Percentiles rank a stretch among this genome's conserved stretches.
phyloP scores from a whole-genome alignment of 2,888 invertebrate genomes.

The Allophyes oxyacanthae region DNA sequence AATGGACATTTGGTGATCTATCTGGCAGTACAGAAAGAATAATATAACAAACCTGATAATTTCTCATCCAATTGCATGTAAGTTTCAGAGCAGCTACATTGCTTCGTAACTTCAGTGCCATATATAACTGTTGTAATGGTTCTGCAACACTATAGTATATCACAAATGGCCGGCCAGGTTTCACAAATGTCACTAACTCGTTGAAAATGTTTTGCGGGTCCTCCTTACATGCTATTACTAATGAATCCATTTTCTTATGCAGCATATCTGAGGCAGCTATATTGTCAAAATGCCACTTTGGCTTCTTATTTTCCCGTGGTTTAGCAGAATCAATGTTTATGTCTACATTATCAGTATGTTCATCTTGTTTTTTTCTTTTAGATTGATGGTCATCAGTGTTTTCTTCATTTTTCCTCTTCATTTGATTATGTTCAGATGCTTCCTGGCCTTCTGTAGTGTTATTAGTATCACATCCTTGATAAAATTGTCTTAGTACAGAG shows the following conservation, averaged over 20 bases:
- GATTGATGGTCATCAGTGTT: constrained; percentile 58
- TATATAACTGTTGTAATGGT: constrained; percentile 95
- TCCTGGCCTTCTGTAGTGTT: constrained; percentile 43
- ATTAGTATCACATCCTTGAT: constrained; percentile 89
- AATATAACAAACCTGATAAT: constrained; percentile 92
- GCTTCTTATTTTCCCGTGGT: constrained; percentile 80
- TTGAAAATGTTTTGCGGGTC: constrained; percentile 95
- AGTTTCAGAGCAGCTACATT: constrained; percentile 94
- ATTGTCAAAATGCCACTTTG: constrained; percentile 92
- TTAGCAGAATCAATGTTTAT: constrained; percentile 22
- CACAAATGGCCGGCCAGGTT: constrained; percentile 95
- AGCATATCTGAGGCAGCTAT: constrained; percentile 91
- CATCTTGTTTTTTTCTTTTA: constrained; percentile 71
- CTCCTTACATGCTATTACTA: constrained; percentile 94
- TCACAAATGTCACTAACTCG: constrained; percentile 93
- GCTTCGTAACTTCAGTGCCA: constrained; percentile 92
- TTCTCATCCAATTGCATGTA: constrained; percentile 95
- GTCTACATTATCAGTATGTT: constrained; percentile 16
- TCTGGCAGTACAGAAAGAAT: background rate
- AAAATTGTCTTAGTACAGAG: constrained; percentile 91
- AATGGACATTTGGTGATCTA: background rate
- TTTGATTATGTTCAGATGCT: constrained; percentile 59
- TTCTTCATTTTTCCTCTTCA: constrained; percentile 72
- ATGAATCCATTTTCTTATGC: constrained; percentile 91
- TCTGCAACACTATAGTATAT: constrained; percentile 95